Conservation (phyloP, 1,140 invertebrate genomes). For the Harlomillsia oculata region DNA sequence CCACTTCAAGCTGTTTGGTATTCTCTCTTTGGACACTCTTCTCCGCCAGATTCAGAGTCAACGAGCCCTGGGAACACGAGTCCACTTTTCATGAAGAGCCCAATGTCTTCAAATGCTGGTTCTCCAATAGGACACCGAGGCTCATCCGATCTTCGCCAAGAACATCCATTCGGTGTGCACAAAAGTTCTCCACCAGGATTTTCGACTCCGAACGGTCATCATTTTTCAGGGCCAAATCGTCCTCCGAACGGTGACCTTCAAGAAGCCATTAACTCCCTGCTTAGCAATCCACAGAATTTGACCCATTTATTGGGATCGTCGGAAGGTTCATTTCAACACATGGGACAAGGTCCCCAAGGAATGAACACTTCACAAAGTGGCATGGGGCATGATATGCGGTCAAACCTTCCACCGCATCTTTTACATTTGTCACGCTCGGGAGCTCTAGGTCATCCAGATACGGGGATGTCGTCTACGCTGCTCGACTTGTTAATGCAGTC, state of each 20-base stretch:
- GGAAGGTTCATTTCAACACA: slow-evolving; percentile 22
- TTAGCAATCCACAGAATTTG: slow-evolving; percentile 40
- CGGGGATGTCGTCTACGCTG: slow-evolving; percentile 25
- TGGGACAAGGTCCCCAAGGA: slow-evolving; percentile 13
- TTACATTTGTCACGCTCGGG: slow-evolving; percentile 16
- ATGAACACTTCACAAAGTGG: no score
- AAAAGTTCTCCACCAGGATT: slow-evolving; percentile 29
- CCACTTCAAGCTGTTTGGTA: slow-evolving; percentile 36
- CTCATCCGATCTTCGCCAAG: slow-evolving; percentile 12
- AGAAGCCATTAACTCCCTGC: slow-evolving; percentile 38
- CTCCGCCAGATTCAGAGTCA: slow-evolving; percentile 26
- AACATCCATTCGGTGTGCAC: neutral
- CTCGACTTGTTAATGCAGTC: slow-evolving; percentile 35
- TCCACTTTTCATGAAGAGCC: slow-evolving; percentile 32
- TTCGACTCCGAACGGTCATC: slow-evolving; percentile 26
- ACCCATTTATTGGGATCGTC: slow-evolving; percentile 38
- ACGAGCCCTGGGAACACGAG: slow-evolving; percentile 33
- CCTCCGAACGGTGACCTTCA: slow-evolving; percentile 37
- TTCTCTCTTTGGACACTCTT: slow-evolving; percentile 33
- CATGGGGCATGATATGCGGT: slow-evolving; percentile 7
- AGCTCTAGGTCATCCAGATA: neutral
- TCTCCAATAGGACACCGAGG: slow-evolving; percentile 23
- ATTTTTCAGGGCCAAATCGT: neutral
- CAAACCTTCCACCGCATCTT: slow-evolving; percentile 26
- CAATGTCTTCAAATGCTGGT: slow-evolving; percentile 5